phyloP scores from a whole-genome alignment of 2,113 vertebrate species.

The Hippocampus abdominalis region DNA sequence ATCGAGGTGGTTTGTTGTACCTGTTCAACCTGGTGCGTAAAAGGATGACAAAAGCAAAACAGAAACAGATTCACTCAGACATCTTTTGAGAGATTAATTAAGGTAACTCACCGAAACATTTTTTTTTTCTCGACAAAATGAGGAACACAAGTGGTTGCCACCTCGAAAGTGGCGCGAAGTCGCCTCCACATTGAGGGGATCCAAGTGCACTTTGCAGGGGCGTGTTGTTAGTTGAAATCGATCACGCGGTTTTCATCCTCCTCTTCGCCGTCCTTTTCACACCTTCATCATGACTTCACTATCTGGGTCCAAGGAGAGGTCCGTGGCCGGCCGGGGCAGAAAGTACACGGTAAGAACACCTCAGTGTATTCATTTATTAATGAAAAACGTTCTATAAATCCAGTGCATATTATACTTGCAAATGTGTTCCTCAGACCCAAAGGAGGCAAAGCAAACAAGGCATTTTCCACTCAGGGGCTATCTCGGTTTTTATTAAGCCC shows the following conservation, averaged over 20 bases:
- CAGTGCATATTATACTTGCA: not conserved
- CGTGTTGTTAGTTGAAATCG: slow-evolving; percentile 53
- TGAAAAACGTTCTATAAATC: not conserved
- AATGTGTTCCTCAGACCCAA: not conserved
- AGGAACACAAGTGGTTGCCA: slow-evolving; percentile 40
- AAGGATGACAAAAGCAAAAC: not conserved
- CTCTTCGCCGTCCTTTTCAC: slow-evolving; percentile 41
- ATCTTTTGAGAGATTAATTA: not conserved
- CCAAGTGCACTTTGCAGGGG: slow-evolving; percentile 51
- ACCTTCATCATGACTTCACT: slow-evolving; percentile 92
- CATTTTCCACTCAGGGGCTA: not conserved
- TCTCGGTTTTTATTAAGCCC: not conserved
- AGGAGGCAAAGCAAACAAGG: not conserved
- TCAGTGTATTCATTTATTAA: slow-evolving; percentile 12
- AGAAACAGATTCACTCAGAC: slow-evolving; percentile 1
- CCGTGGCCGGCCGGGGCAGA: slow-evolving; percentile 82
- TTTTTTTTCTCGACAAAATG: slow-evolving; percentile 1
- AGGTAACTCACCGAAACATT: slow-evolving; percentile 9
- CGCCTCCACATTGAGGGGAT: slow-evolving; percentile 38
- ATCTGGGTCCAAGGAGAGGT: slow-evolving; percentile 90
- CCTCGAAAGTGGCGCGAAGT: slow-evolving; percentile 41
- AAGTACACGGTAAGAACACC: slow-evolving; percentile 86
- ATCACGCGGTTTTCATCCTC: slow-evolving; percentile 43
- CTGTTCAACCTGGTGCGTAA: not conserved
- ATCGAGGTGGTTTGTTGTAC: not conserved